A percentile compares a stretch with the other conserved stretches of the same genome.
Evolutionary conservation across 1,140 invertebrate species (phyloP).

Genomic region (Temnothorax nylanderi): DNA sequence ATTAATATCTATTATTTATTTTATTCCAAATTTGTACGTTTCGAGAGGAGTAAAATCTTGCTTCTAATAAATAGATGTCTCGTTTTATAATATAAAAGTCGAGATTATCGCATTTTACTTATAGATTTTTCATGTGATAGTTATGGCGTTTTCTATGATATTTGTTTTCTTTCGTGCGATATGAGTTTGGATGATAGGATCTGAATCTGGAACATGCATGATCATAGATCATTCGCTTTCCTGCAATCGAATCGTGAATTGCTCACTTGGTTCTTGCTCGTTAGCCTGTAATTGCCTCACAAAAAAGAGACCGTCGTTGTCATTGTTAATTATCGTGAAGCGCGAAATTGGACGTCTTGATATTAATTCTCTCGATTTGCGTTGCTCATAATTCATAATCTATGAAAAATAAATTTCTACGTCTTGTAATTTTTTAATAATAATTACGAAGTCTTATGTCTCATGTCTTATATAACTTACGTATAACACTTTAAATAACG

Average conservation of each 20-base stretch:
- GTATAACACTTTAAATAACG: neutral
- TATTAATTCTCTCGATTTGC: neutral
- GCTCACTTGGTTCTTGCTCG: conserved; percentile 54
- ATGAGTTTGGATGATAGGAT: neutral
- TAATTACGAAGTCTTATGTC: neutral
- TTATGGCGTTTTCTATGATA: neutral
- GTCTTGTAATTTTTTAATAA: neutral
- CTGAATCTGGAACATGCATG: neutral
- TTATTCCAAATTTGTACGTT: neutral
- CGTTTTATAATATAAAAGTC: neutral
- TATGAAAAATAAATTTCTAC: neutral
- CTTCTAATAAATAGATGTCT: neutral
- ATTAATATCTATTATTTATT: neutral
- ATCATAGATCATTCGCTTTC: neutral
- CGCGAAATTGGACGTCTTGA: neutral
- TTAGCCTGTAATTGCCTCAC: conserved; percentile 18
- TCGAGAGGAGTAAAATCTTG: neutral
- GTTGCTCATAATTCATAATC: neutral
- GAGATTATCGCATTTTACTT: neutral
- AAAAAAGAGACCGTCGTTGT: conserved; percentile 57
- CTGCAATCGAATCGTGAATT: conserved; percentile 21
- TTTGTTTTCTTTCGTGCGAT: neutral
- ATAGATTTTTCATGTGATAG: neutral
- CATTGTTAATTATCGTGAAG: conserved; percentile 61
- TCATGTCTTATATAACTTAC: neutral